Conservation (phyloP, 2,113 vertebrate genomes). For the Thamnaconus septentrionalis region DNA sequence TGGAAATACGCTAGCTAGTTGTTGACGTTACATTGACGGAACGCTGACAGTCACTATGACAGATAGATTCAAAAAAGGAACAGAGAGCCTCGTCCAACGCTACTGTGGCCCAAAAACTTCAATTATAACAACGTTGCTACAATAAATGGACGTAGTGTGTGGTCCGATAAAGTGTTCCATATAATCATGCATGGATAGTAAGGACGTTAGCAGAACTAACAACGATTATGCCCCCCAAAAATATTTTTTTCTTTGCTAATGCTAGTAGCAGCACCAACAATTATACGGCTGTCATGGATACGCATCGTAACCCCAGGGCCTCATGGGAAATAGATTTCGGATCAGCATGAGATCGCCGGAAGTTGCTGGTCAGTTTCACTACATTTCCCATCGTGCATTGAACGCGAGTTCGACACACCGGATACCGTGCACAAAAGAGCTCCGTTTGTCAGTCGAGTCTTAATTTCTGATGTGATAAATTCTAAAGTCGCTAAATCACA, state of each 20-base stretch:
- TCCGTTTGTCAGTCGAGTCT: neutral
- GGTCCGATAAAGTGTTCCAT: neutral
- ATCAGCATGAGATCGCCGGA: accelerated
- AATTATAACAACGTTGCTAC: neutral
- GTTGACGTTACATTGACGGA: slow-evolving; percentile 3
- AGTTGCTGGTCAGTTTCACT: neutral
- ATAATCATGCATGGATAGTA: neutral
- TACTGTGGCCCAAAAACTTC: neutral
- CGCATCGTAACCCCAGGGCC: slow-evolving; percentile 30
- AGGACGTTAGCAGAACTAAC: neutral
- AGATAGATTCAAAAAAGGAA: neutral
- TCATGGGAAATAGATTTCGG: slow-evolving; percentile 65
- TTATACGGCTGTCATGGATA: slow-evolving; percentile 77
- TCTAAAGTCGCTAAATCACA: neutral
- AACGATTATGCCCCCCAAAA: slow-evolving; percentile 10
- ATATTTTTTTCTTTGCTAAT: slow-evolving; percentile 22
- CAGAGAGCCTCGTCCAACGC: neutral
- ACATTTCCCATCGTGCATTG: slow-evolving; percentile 32
- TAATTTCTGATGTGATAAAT: neutral
- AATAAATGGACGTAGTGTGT: neutral
- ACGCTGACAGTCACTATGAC: no score
- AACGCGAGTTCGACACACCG: no score
- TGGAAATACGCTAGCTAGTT: slow-evolving; percentile 5
- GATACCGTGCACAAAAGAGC: no score
- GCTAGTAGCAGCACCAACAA: slow-evolving; percentile 62